phyloP scores from a whole-genome alignment of 2,888 invertebrate species.

The Cephus pulcher region DNA sequence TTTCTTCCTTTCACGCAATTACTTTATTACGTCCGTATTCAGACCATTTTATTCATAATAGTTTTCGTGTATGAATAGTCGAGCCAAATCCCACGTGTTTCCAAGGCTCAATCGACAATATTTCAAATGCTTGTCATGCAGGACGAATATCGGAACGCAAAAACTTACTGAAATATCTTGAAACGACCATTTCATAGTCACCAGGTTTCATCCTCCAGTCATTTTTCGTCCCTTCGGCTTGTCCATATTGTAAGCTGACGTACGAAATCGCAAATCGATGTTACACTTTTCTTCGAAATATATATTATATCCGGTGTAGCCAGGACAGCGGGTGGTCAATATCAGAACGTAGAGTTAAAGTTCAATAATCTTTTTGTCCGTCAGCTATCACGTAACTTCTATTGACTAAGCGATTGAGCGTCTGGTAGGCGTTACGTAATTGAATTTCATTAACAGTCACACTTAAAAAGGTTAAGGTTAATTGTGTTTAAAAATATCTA shows the following conservation, averaged over 20 bases:
- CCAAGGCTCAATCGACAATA: not conserved
- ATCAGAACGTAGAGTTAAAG: not conserved
- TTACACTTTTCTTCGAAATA: slow-evolving; percentile 31
- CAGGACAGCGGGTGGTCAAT: not conserved
- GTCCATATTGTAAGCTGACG: slow-evolving; percentile 31
- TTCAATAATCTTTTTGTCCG: not conserved
- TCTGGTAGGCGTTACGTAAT: not conserved
- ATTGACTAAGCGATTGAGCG: not conserved
- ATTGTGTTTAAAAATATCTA: not conserved
- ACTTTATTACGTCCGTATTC: not conserved
- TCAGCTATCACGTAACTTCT: not conserved
- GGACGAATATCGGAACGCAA: not conserved
- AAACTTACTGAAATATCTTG: slow-evolving; percentile 30
- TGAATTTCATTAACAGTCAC: not conserved
- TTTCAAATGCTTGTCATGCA: not conserved
- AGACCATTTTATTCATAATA: not conserved
- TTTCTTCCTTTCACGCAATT: not conserved
- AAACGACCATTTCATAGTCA: slow-evolving; percentile 29
- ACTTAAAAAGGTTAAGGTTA: not conserved
- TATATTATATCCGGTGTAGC: not conserved
- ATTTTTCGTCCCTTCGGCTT: slow-evolving; percentile 28
- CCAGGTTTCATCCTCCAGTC: slow-evolving; percentile 33
- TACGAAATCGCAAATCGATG: slow-evolving; percentile 43
- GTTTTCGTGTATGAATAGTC: not conserved
- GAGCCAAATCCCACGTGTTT: not conserved